Base-by-base conservation (phyloP, 2,113 vertebrate genomes). In the Cathartes aura region DNA sequence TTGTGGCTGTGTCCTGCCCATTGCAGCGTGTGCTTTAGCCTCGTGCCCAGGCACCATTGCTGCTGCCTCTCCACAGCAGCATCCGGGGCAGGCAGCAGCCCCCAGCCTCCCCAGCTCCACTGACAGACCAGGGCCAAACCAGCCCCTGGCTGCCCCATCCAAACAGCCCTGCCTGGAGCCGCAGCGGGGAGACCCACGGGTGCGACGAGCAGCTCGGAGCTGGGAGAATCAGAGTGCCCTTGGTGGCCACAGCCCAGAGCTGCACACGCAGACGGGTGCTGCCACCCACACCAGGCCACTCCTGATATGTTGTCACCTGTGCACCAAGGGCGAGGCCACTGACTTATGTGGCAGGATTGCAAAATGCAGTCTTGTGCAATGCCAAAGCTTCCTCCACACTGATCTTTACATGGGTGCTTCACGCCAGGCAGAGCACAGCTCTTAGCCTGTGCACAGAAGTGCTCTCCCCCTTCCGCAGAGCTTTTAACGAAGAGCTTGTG, bases 171-270 rank as follows among this genome's bases (percentile, higher is more conserved):
- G 32, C 36, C 38, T 34, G 58, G 6, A 72, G 70, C 38, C 1
- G 0, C 58, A 15, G 30, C 2, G 0, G 38, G 45, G 27, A 66
- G 22, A 66, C 30, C 15, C 2, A 3, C 1, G 22, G 26, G 42
- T 34, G 30, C 3, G 3, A 48, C 0, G 1, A 72, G 75, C 23
- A 10, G 55, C 36, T 70, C 62, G 36, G n/a, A 34, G 3, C 34
- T 6, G 16, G 10, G 30, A 34, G 1, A 20, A n/a, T 17, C 1
- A 48, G 40, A 14, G 40, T 53, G 34, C 9, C 47, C 55, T 36
- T 23, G 29, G 27, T 32, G 47, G 9, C 34, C 6, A 0, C 62
- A 36, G 64, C 30, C 38, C 21, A 29, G 11, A 60, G 45, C 42
- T 68, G 59, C 66, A 73, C 0, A 1, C 4, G 5, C 38, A n/a